Evolutionary conservation across 53 echinoderm and acorn worm species (phyloP), one percentile per base, ranked within the genome.

Genomic region (Stichopus horrens): DNA sequence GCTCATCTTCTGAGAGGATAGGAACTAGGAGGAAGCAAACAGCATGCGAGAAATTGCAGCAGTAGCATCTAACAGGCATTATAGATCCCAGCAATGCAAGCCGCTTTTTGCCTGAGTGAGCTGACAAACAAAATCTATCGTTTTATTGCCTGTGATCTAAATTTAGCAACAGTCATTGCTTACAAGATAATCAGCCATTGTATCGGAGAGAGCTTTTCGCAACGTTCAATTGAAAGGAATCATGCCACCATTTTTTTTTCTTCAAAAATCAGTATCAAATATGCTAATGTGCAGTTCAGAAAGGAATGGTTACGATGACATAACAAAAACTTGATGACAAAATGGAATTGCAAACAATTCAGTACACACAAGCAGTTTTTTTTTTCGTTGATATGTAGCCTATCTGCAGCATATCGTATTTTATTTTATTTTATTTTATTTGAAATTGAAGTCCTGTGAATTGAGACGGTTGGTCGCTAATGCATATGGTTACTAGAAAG

Each of bases 91-190:
- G 56, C 79, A 79, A 7, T 13, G 54, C 54, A 54, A 13, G 22
- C 54, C 14, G 79, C 79, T 79, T 54, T 79, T 79, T 54, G 55
- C 79, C 37, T 56, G 79, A 79, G 56, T 79, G 55, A 53, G 16
- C 54, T 53, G 79, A 79, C 79, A 79, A 79, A 79, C 56, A 54
- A 79, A 79, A 55, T 56, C 79, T 79, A 79, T 79, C 79, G 54
- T 79, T 79, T 79, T 79, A 79, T 79, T 79, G 79, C 19, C 79
- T n/a, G 53, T 53, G 18, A 79, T 21, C 79, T 79, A 79, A 79
- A 79, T 53, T 23, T 79, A 79, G 79, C 54, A 56, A 79, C 79
- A 79, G 20, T 54, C 22, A 7, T 71, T 18, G 55, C 79, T 54
- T 71, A 71, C 14, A n/a, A 16, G n/a, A 71, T 71, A 71, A 71